phyloP scores from a whole-genome alignment of 37 sponge, comb jelly and placozoan genomes.

The Tethya wilhelma region DNA sequence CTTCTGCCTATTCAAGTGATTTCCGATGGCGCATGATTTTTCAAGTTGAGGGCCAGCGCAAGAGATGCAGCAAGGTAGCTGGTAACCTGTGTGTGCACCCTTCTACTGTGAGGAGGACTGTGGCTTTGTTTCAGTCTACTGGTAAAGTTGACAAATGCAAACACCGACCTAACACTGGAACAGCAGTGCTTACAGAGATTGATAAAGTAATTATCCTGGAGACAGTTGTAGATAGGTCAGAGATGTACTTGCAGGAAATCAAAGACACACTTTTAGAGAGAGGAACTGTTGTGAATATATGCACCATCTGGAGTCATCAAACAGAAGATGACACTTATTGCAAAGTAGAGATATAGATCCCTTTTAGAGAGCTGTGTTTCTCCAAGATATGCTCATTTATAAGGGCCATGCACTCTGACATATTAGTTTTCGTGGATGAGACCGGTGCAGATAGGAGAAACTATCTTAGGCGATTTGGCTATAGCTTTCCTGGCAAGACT shows the following conservation, averaged over 20 bases:
- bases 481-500: background rate
- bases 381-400: background rate
- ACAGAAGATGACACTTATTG: background rate
- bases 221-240: conserved; percentile 6
- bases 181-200: conserved; percentile 11
- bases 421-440: background rate
- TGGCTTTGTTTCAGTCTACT: conserved; percentile 8
- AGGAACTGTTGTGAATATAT: conserved; percentile 6
- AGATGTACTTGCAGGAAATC: conserved; percentile 19
- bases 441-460: background rate
- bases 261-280: background rate
- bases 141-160: conserved; percentile 4
- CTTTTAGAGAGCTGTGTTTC: background rate
- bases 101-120: background rate
- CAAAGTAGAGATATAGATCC: background rate
- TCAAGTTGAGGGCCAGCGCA: no score
- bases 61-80: no score
- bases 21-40: no score
- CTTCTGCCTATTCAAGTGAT: no score
- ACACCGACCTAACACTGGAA: conserved; percentile 14
- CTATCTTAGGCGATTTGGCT: background rate
- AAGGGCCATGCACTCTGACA: background rate
- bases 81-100: background rate
- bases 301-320: conserved; percentile 8
- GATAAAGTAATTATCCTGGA: conserved; percentile 20